Base-by-base conservation (phyloP, 2,797 vertebrate genomes). In the Trachops cirrhosus region DNA sequence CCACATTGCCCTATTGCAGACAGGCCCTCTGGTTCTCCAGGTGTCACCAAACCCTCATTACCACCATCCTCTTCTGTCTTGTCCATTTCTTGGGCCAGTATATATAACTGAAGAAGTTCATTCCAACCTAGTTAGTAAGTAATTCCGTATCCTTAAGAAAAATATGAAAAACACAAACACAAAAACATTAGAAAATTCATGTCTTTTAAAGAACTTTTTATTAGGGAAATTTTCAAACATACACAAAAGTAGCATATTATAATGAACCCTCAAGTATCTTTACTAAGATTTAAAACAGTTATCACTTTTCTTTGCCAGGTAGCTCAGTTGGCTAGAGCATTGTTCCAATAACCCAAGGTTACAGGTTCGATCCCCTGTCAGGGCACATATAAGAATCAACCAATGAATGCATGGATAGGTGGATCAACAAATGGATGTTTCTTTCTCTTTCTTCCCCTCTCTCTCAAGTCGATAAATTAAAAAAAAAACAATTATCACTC, bases 81-180 rank as follows among this genome's bases (percentile, higher is more conserved):
- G 5, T 86, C 29, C n/a, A 26, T 59, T 84, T 70, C 74, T 71
- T 86, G 48, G 37, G 14, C 34, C 37, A 11, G 6, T 59, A 9
- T 3, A 2, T 50, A 5, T 67, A 86, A 46, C 74, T 73, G 39
- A 50, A 74, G 39, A 93, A 85, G 46, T 75, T 70, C 37, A 48
- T 62, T 79, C 70, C 5, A 48, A n/a, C 32, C 71, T 46, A 68
- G 44, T 83, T 26, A 89, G 57, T 80, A 88, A 73, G n/a, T 95
- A 95, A 86, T 62, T 79, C 37, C 6, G 5, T 86, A 73, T 89
- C 85, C 19, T 89, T 83, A 41, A 73, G 39, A 82, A 86, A 89
- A 86, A 86, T 89, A 73, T 78, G 37, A 67, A 93, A 92, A 83
- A 68, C 15, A 74, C 67, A 54, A 90, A 90, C 48, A 82, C 52